Percentiles rank a stretch among this genome's conserved stretches.
phyloP scores from a whole-genome alignment of 1,140 invertebrate species.

The Ostrea edulis region DNA sequence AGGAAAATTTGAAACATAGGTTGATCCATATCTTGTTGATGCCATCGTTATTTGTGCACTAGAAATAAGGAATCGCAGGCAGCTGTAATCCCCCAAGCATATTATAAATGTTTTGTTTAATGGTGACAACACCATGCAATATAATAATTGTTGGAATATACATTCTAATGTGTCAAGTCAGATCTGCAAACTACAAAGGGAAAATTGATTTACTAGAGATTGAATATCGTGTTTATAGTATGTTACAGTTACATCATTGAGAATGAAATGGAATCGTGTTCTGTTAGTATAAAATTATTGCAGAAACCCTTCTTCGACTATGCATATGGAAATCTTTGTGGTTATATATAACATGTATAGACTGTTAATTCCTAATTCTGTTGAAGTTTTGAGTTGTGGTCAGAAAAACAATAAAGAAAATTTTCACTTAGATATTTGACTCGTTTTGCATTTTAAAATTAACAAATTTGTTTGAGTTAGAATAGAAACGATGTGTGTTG shows the following conservation, averaged over 20 bases:
- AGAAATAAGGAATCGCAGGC: not conserved
- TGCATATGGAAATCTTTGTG: not conserved
- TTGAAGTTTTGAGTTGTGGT: not conserved
- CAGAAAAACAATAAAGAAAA: not conserved
- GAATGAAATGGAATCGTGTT: too few relatives aligned
- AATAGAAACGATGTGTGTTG: too few relatives aligned
- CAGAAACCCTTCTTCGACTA: not conserved
- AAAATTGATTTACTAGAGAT: too few relatives aligned
- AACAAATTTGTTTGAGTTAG: too few relatives aligned
- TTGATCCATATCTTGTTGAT: too few relatives aligned
- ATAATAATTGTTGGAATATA: too few relatives aligned
- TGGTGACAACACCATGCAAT: not conserved
- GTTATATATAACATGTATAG: not conserved
- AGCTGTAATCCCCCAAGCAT: not conserved
- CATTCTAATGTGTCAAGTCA: too few relatives aligned
- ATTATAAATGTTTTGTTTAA: not conserved
- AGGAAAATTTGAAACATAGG: too few relatives aligned
- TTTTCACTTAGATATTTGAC: not conserved
- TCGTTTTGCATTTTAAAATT: not conserved
- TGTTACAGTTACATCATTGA: too few relatives aligned
- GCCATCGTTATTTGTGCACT: not conserved
- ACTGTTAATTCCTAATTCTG: not conserved
- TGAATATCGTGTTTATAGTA: too few relatives aligned
- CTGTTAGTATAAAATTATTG: not conserved
- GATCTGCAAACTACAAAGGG: too few relatives aligned